These are phyloP conservation scores for Zosterops japonicus DNA, from an alignment of 2,113 vertebrate genomes.

Conservation along the genomic window DNA sequence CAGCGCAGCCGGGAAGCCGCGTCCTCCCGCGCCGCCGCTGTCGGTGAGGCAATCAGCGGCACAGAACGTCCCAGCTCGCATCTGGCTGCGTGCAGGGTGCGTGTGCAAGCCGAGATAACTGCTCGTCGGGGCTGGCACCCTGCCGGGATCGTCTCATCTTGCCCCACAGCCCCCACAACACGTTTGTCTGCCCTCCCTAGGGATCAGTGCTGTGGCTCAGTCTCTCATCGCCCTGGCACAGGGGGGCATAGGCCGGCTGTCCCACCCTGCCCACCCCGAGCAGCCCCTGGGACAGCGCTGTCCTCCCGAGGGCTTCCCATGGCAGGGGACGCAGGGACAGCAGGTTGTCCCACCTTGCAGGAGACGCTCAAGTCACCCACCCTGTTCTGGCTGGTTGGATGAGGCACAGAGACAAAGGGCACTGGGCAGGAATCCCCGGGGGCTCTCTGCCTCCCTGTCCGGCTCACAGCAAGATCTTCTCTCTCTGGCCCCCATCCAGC, in stretches of 20 bases:
- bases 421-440: neutral
- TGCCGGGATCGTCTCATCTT: constrained; percentile 15
- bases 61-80: neutral
- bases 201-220: fast-evolving
- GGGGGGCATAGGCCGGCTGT: fast-evolving
- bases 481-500: neutral
- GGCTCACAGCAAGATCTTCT: neutral
- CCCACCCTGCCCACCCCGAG: fast-evolving
- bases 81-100: neutral
- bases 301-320: neutral
- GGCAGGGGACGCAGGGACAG: fast-evolving
- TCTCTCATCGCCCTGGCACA: fast-evolving
- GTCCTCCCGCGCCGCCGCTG: neutral
- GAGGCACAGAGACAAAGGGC: fast-evolving
- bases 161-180: neutral
- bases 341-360: neutral
- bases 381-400: fast-evolving
- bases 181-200: neutral
- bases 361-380: neutral
- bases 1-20: neutral
- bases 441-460: neutral
- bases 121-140: neutral
- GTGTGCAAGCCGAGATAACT: constrained; percentile 46
- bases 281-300: neutral
- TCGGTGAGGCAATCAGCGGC: constrained; percentile 27